Base-by-base conservation (phyloP, 2,888 invertebrate species). In the Drosophila kokeensis region DNA sequence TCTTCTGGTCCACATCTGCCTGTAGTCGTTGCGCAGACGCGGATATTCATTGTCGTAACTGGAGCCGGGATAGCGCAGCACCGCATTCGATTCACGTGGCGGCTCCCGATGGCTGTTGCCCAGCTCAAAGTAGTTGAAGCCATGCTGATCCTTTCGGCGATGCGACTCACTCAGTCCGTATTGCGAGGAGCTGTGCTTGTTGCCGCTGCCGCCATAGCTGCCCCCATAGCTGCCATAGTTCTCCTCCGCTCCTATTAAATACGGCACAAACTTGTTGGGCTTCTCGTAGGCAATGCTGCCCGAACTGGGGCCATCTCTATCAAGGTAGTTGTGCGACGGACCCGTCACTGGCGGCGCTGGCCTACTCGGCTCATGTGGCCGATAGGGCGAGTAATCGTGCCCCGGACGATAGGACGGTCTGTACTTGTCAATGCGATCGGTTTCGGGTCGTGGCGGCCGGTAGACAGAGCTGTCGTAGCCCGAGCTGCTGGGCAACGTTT, bases 161-260 rank as follows among this genome's bases (percentile, higher is more conserved):
- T 93, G 93, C 67, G 70, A 86, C 27, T 92, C 94, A 10, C 92
- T 91, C 1, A 95, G 80, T 1, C 94, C 93, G 95, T 95, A 95
- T 68, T 95, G 94, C 8, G 54, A 55, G 55, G 94, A 93, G 4
- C 91, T 91, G 60, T 92, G 91, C 38, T 93, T 93, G 63, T 83
- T 90, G 66, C 93, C 93, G 63, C 93, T 94, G 30, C 92, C 95
- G 1, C 95, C 95, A 79, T 96, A 96, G 15, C 93, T 93, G 0
- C 95, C 95, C 0, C 95, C 95, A 80, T 96, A 95, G 68, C 94
- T 94, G 0, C 95, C 95, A 95, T 95, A 95, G 32, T 93, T 93
- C 52, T 94, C 94, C 42, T 94, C 92, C 1, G 93, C 93, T 77
- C 92, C 91, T 60, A 95, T 94, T 65, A 94, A 93, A 81, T 95